Conservation (phyloP, 2,888 invertebrate genomes). For the Netelia virgata region DNA sequence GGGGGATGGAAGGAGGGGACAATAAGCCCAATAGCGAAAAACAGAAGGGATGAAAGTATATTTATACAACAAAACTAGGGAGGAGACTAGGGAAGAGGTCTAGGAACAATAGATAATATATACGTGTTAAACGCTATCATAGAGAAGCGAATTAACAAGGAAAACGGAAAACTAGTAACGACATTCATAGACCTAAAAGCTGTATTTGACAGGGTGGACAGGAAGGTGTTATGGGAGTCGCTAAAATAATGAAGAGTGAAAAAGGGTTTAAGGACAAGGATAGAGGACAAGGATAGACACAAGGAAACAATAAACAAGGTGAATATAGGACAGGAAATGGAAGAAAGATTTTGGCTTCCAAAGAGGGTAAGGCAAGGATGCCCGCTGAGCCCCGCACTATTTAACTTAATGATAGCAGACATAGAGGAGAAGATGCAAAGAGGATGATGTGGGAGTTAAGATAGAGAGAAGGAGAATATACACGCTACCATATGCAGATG, state of each 20-base stretch:
- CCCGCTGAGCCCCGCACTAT: constrained; percentile 67
- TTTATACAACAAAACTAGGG: constrained; percentile 39
- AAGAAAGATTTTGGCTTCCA: constrained; percentile 64
- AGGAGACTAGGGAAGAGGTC: constrained; percentile 28
- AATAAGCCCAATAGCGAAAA: background rate
- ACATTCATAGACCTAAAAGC: too few relatives aligned
- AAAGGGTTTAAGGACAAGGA: constrained; percentile 41
- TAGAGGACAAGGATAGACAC: constrained; percentile 58
- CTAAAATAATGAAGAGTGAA: constrained; percentile 26
- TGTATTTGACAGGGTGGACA: constrained; percentile 48
- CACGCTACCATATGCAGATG: constrained; percentile 20
- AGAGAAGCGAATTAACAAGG: too few relatives aligned
- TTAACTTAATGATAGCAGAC: constrained; percentile 57
- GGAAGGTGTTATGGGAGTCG: constrained; percentile 26
- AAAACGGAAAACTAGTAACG: too few relatives aligned
- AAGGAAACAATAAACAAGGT: constrained; percentile 51
- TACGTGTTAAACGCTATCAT: too few relatives aligned
- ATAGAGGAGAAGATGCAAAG: constrained; percentile 49
- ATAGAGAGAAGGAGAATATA: background rate
- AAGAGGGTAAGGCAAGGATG: constrained; percentile 70
- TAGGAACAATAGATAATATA: too few relatives aligned
- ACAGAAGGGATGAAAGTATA: constrained; percentile 28
- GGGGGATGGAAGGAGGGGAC: constrained; percentile 43
- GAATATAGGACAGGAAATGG: constrained; percentile 38
- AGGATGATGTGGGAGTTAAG: background rate